Percentiles rank a stretch among this genome's conserved stretches.
These are phyloP conservation scores for Homarus gammarus DNA, from an alignment of 2,888 invertebrate species.

Conservation along the genomic window DNA sequence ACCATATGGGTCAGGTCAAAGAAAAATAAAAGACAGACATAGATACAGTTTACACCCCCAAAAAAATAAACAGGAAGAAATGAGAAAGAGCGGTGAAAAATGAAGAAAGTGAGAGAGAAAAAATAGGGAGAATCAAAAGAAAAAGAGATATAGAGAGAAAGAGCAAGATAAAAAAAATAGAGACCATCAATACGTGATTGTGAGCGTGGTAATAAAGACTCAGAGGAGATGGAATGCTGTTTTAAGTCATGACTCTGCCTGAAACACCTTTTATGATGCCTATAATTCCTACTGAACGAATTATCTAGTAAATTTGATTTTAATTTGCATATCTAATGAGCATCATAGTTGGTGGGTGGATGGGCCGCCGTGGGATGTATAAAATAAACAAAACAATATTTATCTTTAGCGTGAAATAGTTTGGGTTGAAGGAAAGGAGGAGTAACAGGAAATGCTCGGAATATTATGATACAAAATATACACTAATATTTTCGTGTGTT, in stretches of 20 bases:
- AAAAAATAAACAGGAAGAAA: too few relatives aligned
- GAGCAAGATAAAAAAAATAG: conserved; percentile 8
- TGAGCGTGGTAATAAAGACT: too few relatives aligned
- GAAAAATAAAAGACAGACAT: not conserved
- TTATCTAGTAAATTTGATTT: conserved; percentile 53
- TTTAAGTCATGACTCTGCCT: too few relatives aligned
- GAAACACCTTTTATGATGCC: conserved; percentile 33
- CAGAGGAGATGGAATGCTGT: too few relatives aligned
- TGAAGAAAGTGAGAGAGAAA: too few relatives aligned
- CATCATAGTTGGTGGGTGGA: conserved; percentile 29
- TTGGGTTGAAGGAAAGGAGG: not conserved
- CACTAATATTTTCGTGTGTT: too few relatives aligned
- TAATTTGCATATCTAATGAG: conserved; percentile 62
- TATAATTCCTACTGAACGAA: conserved; percentile 47
- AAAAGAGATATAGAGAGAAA: not conserved
- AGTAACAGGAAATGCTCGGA: not conserved
- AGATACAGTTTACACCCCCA: too few relatives aligned
- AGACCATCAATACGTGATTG: too few relatives aligned
- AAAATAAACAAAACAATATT: conserved; percentile 42
- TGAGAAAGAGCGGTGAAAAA: too few relatives aligned
- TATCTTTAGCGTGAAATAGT: conserved; percentile 20
- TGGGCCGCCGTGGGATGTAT: conserved; percentile 2
- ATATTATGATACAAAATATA: too few relatives aligned
- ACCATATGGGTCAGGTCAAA: too few relatives aligned
- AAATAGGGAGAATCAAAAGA: too few relatives aligned